A percentile compares a stretch with the other conserved stretches of the same genome.
Conservation (phyloP, 2,888 invertebrate species). For the Orthosia cruda region DNA sequence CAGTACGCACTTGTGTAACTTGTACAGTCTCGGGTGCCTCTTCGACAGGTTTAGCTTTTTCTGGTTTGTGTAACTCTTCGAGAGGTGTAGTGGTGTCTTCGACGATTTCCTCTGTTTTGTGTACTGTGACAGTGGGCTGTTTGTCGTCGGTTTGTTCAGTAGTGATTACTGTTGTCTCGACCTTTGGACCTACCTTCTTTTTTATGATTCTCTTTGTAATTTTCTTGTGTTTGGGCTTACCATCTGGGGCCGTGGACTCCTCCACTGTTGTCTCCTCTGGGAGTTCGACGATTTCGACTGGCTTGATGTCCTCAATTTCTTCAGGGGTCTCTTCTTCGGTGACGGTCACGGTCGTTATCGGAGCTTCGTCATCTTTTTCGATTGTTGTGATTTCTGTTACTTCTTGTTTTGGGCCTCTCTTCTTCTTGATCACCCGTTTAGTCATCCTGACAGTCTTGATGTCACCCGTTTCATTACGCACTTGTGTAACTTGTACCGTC, state of each 20-base stretch:
- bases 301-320: neutral
- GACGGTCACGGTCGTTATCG: conserved; percentile 44
- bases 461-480: conserved; percentile 54
- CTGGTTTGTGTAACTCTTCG: conserved; percentile 37
- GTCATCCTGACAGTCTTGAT: conserved; percentile 37
- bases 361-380: conserved; percentile 48
- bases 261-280: conserved; percentile 41
- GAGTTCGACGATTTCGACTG: conserved; percentile 32
- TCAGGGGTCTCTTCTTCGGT: conserved; percentile 34
- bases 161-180: conserved; percentile 46
- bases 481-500: conserved; percentile 62
- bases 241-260: conserved; percentile 28
- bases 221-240: conserved; percentile 37
- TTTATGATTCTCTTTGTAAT: conserved; percentile 18
- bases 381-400: conserved; percentile 50
- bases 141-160: conserved; percentile 44
- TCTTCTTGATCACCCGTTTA: conserved; percentile 48
- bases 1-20: conserved; percentile 29
- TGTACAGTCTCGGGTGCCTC: conserved; percentile 36
- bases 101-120: conserved; percentile 46
- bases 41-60: conserved; percentile 15
- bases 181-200: conserved; percentile 47
- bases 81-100: conserved; percentile 43
- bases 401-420: conserved; percentile 42
- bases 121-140: conserved; percentile 45